Evolutionary conservation across 2,888 invertebrate genomes (phyloP).

Genomic region (Dendrolimus pini): DNA sequence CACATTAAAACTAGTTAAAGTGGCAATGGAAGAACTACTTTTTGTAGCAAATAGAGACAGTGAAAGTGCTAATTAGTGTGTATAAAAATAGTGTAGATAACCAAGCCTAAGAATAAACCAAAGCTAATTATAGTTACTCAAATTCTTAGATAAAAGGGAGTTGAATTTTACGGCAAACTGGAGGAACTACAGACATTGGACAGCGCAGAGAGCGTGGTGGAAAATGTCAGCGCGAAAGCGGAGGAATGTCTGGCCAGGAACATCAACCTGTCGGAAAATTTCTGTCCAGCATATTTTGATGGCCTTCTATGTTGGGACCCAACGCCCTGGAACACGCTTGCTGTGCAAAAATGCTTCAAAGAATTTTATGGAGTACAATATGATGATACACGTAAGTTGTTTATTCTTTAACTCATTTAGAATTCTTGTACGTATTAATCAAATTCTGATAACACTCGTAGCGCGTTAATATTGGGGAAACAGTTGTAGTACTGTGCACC

Average conservation of each 20-base stretch:
- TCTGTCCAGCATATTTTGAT: slow-evolving; percentile 85
- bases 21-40: slow-evolving; percentile 30
- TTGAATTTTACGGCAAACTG: slow-evolving; percentile 49
- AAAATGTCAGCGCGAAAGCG: slow-evolving; percentile 48
- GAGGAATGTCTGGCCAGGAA: slow-evolving; percentile 54
- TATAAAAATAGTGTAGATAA: slow-evolving; percentile 28
- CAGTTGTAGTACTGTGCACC: background rate
- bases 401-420: background rate
- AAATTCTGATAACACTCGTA: too few species aligned
- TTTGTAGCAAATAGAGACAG: slow-evolving; percentile 20
- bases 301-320: slow-evolving; percentile 90
- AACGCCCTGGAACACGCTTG: slow-evolving; percentile 81
- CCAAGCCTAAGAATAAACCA: slow-evolving; percentile 38
- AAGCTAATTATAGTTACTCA: slow-evolving; percentile 24
- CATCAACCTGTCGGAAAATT: slow-evolving; percentile 34
- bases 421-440: too few species aligned
- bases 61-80: slow-evolving; percentile 24
- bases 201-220: slow-evolving; percentile 45
- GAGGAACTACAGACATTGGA: slow-evolving; percentile 66
- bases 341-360: slow-evolving; percentile 86
- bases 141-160: slow-evolving; percentile 30
- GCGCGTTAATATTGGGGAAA: too few species aligned
- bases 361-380: slow-evolving; percentile 87
- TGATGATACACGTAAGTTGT: slow-evolving; percentile 88
- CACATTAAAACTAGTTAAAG: slow-evolving; percentile 4